phyloP scores from a whole-genome alignment of 2,888 invertebrate species.

The Dendrolimus houi region DNA sequence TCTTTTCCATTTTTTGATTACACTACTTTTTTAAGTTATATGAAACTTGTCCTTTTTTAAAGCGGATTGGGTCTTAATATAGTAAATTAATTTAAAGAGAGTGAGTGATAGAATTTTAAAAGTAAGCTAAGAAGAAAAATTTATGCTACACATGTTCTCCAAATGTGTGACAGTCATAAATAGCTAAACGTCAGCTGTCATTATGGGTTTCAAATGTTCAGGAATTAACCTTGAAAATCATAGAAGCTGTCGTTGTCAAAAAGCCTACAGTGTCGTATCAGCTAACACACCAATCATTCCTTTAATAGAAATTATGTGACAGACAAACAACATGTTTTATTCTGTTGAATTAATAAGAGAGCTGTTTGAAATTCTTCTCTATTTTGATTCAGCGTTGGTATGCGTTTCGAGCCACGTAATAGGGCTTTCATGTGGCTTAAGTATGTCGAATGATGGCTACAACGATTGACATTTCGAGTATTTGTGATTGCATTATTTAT shows the following conservation, averaged over 20 bases:
- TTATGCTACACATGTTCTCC: not conserved
- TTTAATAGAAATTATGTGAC: constrained; percentile 7
- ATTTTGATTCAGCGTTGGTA: not conserved
- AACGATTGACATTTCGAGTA: not conserved
- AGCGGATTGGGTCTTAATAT: too few relatives aligned
- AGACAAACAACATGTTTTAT: constrained; percentile 5
- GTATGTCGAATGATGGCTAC: not conserved
- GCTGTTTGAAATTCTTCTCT: not conserved
- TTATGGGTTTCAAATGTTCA: not conserved
- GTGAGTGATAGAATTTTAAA: too few relatives aligned
- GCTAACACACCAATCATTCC: not conserved
- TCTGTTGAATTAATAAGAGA: constrained; percentile 10
- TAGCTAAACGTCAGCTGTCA: not conserved
- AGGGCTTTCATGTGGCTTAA: not conserved
- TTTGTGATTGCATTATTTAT: not conserved
- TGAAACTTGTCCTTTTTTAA: too few relatives aligned
- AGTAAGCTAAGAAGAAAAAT: too few relatives aligned
- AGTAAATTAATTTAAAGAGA: too few relatives aligned
- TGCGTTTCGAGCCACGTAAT: not conserved
- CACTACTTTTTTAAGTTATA: too few relatives aligned
- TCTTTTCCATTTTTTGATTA: too few relatives aligned
- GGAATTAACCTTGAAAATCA: not conserved
- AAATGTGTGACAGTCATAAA: not conserved
- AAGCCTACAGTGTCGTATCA: not conserved
- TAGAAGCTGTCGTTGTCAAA: not conserved